phyloP scores from a whole-genome alignment of 2,888 invertebrate genomes.

The Epistrophe eligans region DNA sequence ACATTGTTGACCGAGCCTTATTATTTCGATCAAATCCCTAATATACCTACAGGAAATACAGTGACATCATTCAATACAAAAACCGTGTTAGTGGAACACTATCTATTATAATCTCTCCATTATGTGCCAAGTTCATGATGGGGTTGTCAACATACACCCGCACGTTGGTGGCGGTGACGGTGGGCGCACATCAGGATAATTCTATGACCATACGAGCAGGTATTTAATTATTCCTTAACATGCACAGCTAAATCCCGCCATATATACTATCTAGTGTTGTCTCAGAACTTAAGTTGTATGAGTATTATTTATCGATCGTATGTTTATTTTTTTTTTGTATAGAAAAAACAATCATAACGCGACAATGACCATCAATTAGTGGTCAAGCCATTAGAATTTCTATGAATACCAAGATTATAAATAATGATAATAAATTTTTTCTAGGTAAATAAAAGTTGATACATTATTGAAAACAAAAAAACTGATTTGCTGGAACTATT shows the following conservation, averaged over 20 bases:
- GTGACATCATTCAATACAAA: constrained; percentile 7
- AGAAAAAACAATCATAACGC: constrained; percentile 17
- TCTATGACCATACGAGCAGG: neutral
- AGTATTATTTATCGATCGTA: neutral
- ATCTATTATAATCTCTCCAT: neutral
- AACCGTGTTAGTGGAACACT: constrained; percentile 16
- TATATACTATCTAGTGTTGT: neutral
- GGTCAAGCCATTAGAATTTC: neutral
- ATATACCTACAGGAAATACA: neutral
- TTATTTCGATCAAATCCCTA: neutral
- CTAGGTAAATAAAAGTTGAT: neutral
- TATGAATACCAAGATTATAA: constrained; percentile 1
- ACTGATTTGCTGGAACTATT: neutral
- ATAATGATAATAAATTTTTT: constrained; percentile 5
- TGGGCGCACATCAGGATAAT: neutral
- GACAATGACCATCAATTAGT: constrained; percentile 55
- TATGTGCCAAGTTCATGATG: neutral
- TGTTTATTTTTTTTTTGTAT: neutral
- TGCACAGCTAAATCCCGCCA: neutral
- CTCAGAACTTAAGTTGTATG: neutral
- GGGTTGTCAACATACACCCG: neutral
- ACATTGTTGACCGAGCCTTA: neutral
- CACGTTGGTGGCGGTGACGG: too few species aligned
- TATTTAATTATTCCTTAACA: constrained; percentile 42
- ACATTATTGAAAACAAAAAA: neutral